Evolutionary conservation across 2,888 invertebrate genomes (phyloP).

Genomic region (Nephrotoma flavescens): DNA sequence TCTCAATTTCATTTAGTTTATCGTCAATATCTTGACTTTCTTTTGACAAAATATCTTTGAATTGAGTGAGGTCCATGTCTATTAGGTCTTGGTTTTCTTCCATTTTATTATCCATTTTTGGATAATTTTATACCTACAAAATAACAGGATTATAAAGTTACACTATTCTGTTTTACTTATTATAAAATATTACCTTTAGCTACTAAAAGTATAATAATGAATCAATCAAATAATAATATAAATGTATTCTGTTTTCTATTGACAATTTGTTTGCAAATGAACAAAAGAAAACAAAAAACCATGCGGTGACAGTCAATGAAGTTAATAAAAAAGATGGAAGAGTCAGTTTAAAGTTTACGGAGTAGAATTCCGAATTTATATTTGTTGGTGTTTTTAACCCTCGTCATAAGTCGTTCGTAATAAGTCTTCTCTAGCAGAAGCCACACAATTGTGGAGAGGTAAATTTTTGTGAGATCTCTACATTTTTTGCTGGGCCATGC

Average conservation of each 20-base stretch:
- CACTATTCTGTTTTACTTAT: neutral
- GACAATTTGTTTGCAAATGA: constrained; percentile 1
- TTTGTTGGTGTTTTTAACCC: neutral
- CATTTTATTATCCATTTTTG: neutral
- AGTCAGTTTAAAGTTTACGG: neutral
- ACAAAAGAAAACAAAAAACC: neutral
- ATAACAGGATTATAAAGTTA: neutral
- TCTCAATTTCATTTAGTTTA: neutral
- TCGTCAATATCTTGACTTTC: constrained; percentile 3
- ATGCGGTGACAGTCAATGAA: constrained; percentile 1
- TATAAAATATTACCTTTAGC: neutral
- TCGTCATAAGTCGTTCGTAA: no score
- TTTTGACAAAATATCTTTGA: neutral
- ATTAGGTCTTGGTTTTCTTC: neutral
- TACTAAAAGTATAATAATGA: neutral
- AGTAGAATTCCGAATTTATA: neutral
- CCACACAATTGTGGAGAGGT: no score
- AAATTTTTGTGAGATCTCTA: no score
- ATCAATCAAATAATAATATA: neutral
- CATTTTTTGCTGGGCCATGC: no score
- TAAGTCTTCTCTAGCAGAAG: no score
- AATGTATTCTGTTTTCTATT: neutral
- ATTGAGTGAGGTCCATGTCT: neutral
- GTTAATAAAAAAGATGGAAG: neutral
- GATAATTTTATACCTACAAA: neutral